A percentile compares a stretch with the other conserved stretches of the same genome.
phyloP scores from a whole-genome alignment of 2,888 invertebrate species.

The Pammene aurita region DNA sequence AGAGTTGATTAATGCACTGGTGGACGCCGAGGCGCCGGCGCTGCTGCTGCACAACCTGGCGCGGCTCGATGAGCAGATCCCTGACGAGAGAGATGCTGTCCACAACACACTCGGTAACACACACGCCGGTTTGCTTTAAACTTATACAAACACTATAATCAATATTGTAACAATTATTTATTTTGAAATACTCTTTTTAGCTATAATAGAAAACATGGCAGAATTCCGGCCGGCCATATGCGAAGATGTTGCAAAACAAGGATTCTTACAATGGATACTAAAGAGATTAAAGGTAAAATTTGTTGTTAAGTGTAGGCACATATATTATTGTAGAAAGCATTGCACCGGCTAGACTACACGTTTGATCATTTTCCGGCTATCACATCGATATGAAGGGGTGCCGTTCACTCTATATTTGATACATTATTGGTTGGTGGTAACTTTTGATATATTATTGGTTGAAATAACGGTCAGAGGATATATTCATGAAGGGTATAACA shows the following conservation, averaged over 20 bases:
- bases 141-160: not conserved
- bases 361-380: no score
- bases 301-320: not conserved
- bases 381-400: no score
- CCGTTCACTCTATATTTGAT: no score
- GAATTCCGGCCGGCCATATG: conserved; percentile 95
- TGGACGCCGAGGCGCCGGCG: conserved; percentile 95
- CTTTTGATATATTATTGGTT: no score
- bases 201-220: conserved; percentile 96
- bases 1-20: conserved; percentile 92
- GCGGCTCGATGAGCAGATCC: conserved; percentile 94
- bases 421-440: no score
- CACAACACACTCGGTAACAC: conserved; percentile 92
- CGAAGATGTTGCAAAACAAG: conserved; percentile 93
- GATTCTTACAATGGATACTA: conserved; percentile 95
- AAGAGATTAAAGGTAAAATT: conserved; percentile 89
- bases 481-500: no score
- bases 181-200: conserved; percentile 66
- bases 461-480: no score
- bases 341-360: no score
- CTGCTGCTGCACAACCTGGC: conserved; percentile 96
- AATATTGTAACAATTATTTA: no score
- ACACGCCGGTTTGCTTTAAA: not conserved
- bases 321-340: not conserved
- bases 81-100: conserved; percentile 98